A percentile compares a stretch with the other conserved stretches of the same genome.
These are phyloP conservation scores for Subanguina moxae DNA, from an alignment of 1,140 invertebrate genomes.

Conservation along the genomic window DNA sequence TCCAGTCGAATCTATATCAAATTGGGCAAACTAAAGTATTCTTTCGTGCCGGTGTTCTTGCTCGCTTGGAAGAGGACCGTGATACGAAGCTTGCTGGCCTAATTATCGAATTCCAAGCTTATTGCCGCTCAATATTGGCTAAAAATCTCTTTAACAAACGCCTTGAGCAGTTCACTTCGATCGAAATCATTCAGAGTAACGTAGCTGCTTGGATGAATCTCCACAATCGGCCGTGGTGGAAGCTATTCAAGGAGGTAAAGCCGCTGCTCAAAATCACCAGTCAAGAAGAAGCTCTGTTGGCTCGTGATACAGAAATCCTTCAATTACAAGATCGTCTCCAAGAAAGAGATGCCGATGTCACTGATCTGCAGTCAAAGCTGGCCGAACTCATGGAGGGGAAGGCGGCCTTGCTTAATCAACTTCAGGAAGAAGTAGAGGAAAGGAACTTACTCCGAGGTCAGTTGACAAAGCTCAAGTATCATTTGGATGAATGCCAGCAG, in stretches of 20 bases:
- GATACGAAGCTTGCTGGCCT: conserved; percentile 97
- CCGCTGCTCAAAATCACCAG: conserved; percentile 63
- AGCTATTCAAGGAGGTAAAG: conserved; percentile 89
- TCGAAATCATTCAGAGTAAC: conserved; percentile 96
- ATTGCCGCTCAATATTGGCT: conserved; percentile 89
- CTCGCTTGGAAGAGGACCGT: conserved; percentile 94
- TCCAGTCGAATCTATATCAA: conserved; percentile 88
- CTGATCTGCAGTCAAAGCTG: conserved; percentile 26
- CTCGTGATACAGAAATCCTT: conserved; percentile 89
- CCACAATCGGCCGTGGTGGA: conserved; percentile 96
- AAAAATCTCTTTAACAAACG: conserved; percentile 91
- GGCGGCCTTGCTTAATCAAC: too few species aligned
- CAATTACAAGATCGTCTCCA: too few species aligned
- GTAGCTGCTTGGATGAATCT: conserved; percentile 95
- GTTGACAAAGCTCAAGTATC: too few species aligned
- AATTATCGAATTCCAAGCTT: conserved; percentile 95
- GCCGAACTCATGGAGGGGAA: conserved; percentile 74
- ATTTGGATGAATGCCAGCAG: too few species aligned
- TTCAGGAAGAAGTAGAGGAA: too few species aligned
- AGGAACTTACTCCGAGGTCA: too few species aligned
- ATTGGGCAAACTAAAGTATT: conserved; percentile 97
- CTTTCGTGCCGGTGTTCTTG: conserved; percentile 93
- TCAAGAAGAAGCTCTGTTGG: conserved; percentile 83
- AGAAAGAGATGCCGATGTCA: conserved; percentile 24
- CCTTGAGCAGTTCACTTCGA: conserved; percentile 93